Evolutionary conservation across 2,888 invertebrate genomes (phyloP), one percentile per base, ranked within the genome.

Genomic region (Oligia latruncula): DNA sequence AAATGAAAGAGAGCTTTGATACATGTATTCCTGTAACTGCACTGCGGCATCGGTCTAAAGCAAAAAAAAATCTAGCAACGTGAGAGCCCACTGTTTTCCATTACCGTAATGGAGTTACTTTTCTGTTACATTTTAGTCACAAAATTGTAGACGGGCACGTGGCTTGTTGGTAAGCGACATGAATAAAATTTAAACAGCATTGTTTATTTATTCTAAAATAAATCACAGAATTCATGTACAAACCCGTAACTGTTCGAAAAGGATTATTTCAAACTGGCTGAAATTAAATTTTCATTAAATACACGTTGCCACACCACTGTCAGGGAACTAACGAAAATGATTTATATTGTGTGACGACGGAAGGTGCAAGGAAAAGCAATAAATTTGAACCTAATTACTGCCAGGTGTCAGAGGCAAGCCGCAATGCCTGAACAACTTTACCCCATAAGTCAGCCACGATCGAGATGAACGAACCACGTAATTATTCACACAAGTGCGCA

Each of bases 1-100:
- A 95, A 94, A 95, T 95, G 95, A 95, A 95, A 95, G 95, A 94
- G 94, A 89, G 93, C 94, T 95, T 95, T 95, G 95, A 95, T 95
- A 95, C 94, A 95, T 94, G 94, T 94, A 95, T 94, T 93, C 92
- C 94, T 95, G 93, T 94, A 95, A 94, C 95, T 95, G 95, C 95
- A 95, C 89, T 95, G 95, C 95, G 95, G 95, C 94, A 93, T 93
- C 91, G 93, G 93, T 90, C 92, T 90, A 92, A 92, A 92, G 91
- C 90, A 92, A 93, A 93, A 93, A 93, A 93, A 94, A 93, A 93
- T 87, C 91, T 91, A 93, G 91, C 93, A 91, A 92, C 94, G 92
- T 87, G 92, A 93, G 93, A 93, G 93, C 92, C 92, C 94, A 95
- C 94, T 95, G 95, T 95, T 95, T 95, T 95, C 95, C 95, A 96